Percentiles rank a stretch among this genome's conserved stretches.
phyloP scores from a whole-genome alignment of 2,888 invertebrate species.

The Drosophila buzzatii region DNA sequence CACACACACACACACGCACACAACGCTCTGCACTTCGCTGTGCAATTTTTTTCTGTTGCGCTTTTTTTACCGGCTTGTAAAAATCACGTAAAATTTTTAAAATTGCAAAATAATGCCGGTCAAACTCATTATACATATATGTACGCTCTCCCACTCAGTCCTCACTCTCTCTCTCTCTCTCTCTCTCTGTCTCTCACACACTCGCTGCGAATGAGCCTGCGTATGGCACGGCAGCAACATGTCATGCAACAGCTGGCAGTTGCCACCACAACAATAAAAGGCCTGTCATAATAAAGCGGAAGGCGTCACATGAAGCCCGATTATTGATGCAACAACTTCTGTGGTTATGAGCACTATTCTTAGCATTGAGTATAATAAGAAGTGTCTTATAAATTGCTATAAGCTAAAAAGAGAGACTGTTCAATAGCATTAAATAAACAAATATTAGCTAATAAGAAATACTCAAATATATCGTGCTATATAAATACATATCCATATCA shows the following conservation, averaged over 20 bases:
- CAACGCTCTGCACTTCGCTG: conserved; percentile 14
- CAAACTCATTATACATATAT: conserved; percentile 71
- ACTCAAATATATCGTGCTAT: no score
- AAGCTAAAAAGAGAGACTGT: no score
- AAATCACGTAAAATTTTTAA: conserved; percentile 72
- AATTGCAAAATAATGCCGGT: conserved; percentile 78
- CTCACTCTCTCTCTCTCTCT: not conserved
- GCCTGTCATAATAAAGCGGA: conserved; percentile 9
- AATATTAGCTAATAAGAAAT: no score
- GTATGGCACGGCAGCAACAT: conserved; percentile 30
- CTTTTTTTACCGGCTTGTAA: conserved; percentile 60
- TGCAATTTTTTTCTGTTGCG: conserved; percentile 33
- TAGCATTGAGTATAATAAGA: not conserved
- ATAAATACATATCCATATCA: no score
- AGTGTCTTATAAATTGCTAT: not conserved
- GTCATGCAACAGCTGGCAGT: conserved; percentile 63
- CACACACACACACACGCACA: not conserved
- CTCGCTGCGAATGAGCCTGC: not conserved
- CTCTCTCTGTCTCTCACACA: not conserved
- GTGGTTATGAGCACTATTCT: not conserved
- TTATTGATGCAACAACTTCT: conserved; percentile 5
- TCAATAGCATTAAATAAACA: no score
- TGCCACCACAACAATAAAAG: conserved; percentile 29
- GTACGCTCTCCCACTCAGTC: conserved; percentile 7
- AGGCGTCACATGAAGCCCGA: not conserved